These are phyloP conservation scores for Delichon dasypus DNA, from an alignment of 2,797 vertebrate genomes.

Conservation along the genomic window DNA sequence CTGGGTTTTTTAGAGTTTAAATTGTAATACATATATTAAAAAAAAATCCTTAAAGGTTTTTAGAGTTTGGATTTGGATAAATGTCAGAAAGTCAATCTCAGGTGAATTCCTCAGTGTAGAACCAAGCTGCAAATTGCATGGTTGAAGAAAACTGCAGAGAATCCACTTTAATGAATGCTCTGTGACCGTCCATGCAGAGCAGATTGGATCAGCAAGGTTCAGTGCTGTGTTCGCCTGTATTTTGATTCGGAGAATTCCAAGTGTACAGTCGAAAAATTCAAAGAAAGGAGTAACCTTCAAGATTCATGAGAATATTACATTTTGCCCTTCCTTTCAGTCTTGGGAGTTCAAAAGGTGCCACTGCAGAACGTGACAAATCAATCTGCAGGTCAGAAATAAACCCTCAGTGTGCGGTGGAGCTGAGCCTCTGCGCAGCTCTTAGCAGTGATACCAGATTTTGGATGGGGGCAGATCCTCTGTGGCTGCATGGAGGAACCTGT, in stretches of 20 bases:
- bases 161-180: background rate
- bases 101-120: background rate
- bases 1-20: background rate
- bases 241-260: background rate
- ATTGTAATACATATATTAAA: background rate
- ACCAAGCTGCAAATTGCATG: background rate
- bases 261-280: background rate
- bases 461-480: background rate
- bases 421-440: background rate
- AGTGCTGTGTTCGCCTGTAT: background rate
- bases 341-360: background rate
- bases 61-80: background rate
- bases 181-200: background rate
- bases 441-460: background rate
- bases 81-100: background rate
- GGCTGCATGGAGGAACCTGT: background rate
- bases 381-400: background rate
- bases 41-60: background rate
- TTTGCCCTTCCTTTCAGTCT: slow-evolving; percentile 17
- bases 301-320: slow-evolving; percentile 14
- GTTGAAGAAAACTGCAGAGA: background rate
- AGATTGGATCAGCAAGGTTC: background rate
- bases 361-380: slow-evolving; percentile 24
- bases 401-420: background rate
- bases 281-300: background rate